A percentile compares a stretch with the other conserved stretches of the same genome.
Conservation (phyloP, 2,113 vertebrate genomes). For the Rafetus swinhoei region DNA sequence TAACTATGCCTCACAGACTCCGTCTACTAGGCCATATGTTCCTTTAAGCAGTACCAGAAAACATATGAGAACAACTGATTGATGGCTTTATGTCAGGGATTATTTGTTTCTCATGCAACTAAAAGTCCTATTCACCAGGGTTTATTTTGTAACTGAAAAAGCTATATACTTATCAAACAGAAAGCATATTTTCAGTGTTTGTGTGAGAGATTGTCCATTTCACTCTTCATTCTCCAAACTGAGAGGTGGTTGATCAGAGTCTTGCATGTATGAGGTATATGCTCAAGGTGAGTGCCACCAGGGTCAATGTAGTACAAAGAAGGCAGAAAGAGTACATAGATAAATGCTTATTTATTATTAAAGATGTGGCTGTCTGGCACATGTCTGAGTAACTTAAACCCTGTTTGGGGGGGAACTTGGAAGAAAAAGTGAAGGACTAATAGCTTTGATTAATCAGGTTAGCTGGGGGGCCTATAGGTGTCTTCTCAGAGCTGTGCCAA, state of each 20-base stretch:
- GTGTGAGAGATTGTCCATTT: constrained; percentile 20
- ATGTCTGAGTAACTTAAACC: not conserved
- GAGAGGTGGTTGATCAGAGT: constrained; percentile 28
- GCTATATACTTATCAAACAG: not conserved
- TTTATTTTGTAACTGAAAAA: constrained; percentile 55
- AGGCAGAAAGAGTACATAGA: not conserved
- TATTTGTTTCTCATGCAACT: not conserved
- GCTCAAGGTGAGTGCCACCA: not conserved
- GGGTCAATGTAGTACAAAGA: not conserved
- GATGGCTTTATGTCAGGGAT: constrained; percentile 1
- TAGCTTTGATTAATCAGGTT: not conserved
- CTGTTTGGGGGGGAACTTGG: not conserved
- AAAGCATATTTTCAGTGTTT: constrained; percentile 34
- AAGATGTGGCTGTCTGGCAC: not conserved
- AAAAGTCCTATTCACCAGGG: not conserved
- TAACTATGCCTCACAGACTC: not conserved
- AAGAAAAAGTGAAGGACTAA: not conserved
- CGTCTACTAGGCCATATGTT: constrained; percentile 16
- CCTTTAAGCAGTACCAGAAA: constrained; percentile 3
- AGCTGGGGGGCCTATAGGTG: not conserved
- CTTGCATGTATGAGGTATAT: not conserved
- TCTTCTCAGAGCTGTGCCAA: not conserved
- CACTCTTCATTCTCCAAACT: constrained; percentile 16
- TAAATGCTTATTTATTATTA: not conserved
- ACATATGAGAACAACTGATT: constrained; percentile 2